Conservation (phyloP, 2,113 vertebrate species). For the Sylvia atricapilla region DNA sequence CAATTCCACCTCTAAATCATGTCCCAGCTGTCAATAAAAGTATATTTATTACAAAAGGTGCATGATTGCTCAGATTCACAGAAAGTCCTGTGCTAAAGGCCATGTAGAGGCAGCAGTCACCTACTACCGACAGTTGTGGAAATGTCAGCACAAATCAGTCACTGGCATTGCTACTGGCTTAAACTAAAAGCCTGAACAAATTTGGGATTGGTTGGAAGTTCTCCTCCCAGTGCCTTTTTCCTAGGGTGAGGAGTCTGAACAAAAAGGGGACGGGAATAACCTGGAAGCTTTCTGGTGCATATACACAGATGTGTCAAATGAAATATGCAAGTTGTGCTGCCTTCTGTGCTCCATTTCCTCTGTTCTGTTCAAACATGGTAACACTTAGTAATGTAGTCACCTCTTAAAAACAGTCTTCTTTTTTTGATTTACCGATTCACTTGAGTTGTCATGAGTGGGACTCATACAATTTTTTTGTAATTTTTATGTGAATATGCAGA, state of each 20-base stretch:
- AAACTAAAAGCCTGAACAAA: background rate
- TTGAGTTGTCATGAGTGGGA: background rate
- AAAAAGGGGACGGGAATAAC: background rate
- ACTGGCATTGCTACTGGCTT: background rate
- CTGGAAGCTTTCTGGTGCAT: background rate
- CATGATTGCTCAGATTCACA: background rate
- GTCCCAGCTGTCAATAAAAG: background rate
- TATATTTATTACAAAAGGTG: background rate
- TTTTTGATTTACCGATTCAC: background rate
- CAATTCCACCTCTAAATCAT: background rate
- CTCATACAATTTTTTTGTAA: background rate
- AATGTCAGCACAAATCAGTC: background rate
- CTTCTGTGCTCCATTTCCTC: background rate
- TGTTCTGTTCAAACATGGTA: background rate
- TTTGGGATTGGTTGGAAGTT: background rate
- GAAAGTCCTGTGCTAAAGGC: background rate
- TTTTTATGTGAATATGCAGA: background rate
- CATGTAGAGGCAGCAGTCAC: rapidly evolving
- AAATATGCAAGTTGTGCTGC: background rate
- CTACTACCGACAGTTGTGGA: background rate
- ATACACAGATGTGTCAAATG: background rate
- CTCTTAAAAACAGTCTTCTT: background rate
- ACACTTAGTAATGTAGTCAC: background rate
- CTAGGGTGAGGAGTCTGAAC: background rate
- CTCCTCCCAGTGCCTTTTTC: background rate